phyloP scores from a whole-genome alignment of 2,113 vertebrate genomes.

The Zosterops hypoxanthus region DNA sequence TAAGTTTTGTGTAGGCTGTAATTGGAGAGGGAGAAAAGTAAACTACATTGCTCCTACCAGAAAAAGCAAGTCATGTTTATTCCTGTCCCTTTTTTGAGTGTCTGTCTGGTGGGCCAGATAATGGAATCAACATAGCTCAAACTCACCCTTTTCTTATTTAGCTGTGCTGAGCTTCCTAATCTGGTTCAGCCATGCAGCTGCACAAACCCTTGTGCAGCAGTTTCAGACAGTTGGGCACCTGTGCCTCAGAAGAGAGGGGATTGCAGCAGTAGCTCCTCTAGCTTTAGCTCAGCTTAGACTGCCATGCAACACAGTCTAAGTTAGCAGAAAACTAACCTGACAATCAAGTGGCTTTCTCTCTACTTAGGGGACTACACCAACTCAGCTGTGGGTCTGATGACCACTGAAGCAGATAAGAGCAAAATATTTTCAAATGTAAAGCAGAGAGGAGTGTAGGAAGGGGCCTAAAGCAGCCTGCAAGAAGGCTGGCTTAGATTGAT shows the following conservation, averaged over 20 bases:
- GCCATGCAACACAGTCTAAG: background rate
- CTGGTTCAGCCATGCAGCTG: background rate
- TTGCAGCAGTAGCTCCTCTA: background rate
- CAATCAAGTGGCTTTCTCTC: background rate
- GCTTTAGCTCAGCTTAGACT: background rate
- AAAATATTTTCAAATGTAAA: background rate
- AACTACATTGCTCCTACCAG: background rate
- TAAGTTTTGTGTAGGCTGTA: background rate
- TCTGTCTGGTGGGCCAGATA: slow-evolving; percentile 17
- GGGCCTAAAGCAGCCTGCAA: background rate
- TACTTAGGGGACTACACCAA: background rate
- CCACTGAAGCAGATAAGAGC: background rate
- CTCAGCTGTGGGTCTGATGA: background rate
- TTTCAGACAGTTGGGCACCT: background rate
- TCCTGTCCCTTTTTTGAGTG: background rate
- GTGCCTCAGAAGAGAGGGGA: background rate
- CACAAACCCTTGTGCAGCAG: background rate
- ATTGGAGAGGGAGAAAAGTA: fast-evolving
- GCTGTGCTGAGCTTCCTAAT: background rate
- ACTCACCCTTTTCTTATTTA: background rate
- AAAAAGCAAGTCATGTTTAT: background rate
- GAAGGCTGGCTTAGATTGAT: background rate
- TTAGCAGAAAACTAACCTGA: background rate
- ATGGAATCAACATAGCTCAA: background rate
- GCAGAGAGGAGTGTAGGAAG: background rate